Base-by-base conservation (phyloP, 2,888 invertebrate species). In the Dasypolia templi region DNA sequence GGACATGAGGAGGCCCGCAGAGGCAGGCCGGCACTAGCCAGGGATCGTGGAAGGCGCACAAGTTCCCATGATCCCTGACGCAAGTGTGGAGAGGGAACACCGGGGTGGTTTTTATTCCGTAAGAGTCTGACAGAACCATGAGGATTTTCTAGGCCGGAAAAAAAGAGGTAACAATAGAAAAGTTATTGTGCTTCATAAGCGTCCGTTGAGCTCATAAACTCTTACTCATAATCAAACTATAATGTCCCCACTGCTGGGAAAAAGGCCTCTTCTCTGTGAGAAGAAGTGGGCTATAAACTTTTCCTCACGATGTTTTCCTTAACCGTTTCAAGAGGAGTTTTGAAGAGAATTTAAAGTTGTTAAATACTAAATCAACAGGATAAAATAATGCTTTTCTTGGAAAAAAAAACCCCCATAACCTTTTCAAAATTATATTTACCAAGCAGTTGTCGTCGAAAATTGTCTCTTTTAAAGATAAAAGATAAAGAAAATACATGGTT, bases 391-490 rank as follows among this genome's bases (percentile, higher is more conserved):
- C 2, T 22, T 61, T 61, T 32, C 42, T 32, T 1, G 2, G n/a
- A 59, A 62, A 61, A 19, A 44, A 0, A n/a, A n/a, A n/a, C n/a
- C 42, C 22, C 22, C 42, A 29, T 4, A 26, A 29, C 39, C 39
- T 29, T 56, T 55, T 56, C 4, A 26, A 66, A 66, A 5, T 29
- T 11, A 5, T 55, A 55, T 39, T 55, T 65, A 4, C 39, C 55
- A 11, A n/a, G 42, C 7, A n/a, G n/a, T 32, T 61, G 1, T 32
- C 17, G 19, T 32, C 42, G 3, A n/a, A 62, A 44, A 12, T 19
- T n/a, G 5, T 32, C 19, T 32, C 44, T 44, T 67, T 67, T n/a
- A 5, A 67, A 62, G 62, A 61, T 61, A n/a, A n/a, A 32, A 12
- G 17, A 29, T 55, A 17, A n/a, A 63, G n/a, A 17, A 44, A 22